phyloP scores from a whole-genome alignment of 2,888 invertebrate genomes.

The Bombyx huttoni region DNA sequence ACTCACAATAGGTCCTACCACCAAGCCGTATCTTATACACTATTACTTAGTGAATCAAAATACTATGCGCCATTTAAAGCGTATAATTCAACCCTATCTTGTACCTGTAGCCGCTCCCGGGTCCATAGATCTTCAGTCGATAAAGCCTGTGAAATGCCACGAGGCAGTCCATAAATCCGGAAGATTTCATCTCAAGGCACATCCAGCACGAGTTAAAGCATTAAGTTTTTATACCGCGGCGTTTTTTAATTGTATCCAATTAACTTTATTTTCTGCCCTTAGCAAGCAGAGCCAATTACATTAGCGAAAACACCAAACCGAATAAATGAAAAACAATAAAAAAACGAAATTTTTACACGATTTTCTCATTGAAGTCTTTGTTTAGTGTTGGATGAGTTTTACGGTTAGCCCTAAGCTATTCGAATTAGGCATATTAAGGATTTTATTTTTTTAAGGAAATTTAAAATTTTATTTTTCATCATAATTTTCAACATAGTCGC shows the following conservation, averaged over 20 bases:
- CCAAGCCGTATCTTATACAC: no score
- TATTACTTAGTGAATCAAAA: not conserved
- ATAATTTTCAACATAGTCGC: no score
- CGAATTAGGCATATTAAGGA: no score
- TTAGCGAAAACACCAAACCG: slow-evolving; percentile 23
- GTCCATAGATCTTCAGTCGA: not conserved
- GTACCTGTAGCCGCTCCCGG: not conserved
- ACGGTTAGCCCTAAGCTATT: not conserved
- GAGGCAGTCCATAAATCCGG: slow-evolving; percentile 9
- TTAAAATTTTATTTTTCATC: no score
- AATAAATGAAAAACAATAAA: slow-evolving; percentile 30
- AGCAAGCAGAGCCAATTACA: slow-evolving; percentile 41
- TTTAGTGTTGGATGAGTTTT: not conserved
- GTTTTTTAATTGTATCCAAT: slow-evolving; percentile 54
- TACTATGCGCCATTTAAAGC: not conserved
- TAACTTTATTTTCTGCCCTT: slow-evolving; percentile 42
- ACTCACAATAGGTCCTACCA: no score
- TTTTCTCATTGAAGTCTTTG: slow-evolving; percentile 4
- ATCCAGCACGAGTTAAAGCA: slow-evolving; percentile 22
- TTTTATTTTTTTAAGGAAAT: no score
- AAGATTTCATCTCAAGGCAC: slow-evolving; percentile 10
- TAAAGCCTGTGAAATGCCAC: slow-evolving; percentile 12
- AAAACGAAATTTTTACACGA: slow-evolving; percentile 17
- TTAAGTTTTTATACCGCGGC: slow-evolving; percentile 34
- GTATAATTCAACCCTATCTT: not conserved